Conservation (phyloP, 2,797 vertebrate genomes). For the Dallia pectoralis region DNA sequence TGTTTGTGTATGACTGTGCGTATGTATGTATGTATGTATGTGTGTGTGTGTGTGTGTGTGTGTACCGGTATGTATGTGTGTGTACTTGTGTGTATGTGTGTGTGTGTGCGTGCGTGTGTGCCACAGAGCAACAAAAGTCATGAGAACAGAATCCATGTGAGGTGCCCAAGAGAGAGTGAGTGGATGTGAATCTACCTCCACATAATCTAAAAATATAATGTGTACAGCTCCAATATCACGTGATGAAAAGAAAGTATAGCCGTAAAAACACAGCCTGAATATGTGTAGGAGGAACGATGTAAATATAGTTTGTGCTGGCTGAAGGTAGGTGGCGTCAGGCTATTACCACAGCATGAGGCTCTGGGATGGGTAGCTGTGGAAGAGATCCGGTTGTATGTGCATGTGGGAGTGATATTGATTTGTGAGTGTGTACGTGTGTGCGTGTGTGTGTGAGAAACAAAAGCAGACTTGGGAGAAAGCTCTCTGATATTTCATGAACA, state of each 20-base stretch:
- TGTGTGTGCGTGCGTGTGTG: not conserved
- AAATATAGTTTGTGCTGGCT: slow-evolving; percentile 34
- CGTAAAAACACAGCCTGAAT: slow-evolving; percentile 10
- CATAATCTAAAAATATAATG: too few relatives aligned
- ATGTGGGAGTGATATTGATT: slow-evolving; percentile 10
- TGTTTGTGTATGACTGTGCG: too few relatives aligned
- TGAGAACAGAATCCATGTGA: not conserved
- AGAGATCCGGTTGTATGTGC: slow-evolving; percentile 26
- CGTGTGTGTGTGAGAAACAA: not conserved
- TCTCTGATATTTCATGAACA: slow-evolving; percentile 13
- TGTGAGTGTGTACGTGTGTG: slow-evolving; percentile 8
- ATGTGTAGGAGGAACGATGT: slow-evolving; percentile 51
- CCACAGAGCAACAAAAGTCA: not conserved
- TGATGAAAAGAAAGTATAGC: too few relatives aligned
- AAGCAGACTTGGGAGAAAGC: not conserved
- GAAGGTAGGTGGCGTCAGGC: slow-evolving; percentile 34
- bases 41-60: too few relatives aligned
- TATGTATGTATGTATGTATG: too few relatives aligned
- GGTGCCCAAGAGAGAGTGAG: not conserved
- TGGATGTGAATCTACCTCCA: not conserved
- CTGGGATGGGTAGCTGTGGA: slow-evolving; percentile 41
- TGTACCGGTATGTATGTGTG: too few relatives aligned
- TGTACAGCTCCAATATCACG: too few relatives aligned
- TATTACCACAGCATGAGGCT: slow-evolving; percentile 45
- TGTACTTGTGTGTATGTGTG: too few relatives aligned